Evolutionary conservation across 92 coral and sea anemone species (phyloP), one percentile per base, ranked within the genome.

Genomic region (Epizoanthus illoricatus): DNA sequence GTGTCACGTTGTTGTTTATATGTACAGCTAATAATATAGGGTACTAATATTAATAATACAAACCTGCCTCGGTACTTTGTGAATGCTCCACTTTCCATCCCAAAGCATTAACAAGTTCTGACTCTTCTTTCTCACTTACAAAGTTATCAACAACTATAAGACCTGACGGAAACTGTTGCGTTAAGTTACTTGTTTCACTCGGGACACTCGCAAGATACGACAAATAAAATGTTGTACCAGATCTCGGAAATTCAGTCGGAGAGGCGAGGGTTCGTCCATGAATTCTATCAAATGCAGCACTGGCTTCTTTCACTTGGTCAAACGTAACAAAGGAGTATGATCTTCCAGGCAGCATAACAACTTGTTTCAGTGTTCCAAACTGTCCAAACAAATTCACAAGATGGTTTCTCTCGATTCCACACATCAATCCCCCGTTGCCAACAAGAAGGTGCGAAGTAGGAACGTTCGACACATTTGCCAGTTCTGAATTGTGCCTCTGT

Each of bases 401-500:
- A 55, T 88, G 93, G 47, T 65, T 85, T 24, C 99, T 86, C 56
- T 97, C 81, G 2, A 94, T 69, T 5, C 99, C 99, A 69, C 98
- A 94, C 94, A 92, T 94, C 41, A 97, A 57, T 4, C 99, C 99
- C 20, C 99, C 99, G 84, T 97, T 97, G 69, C 94, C 94, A 42
- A 97, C 90, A 69, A 97, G 75, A 75, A 97, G 71, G 81, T 97
- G 93, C 39, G 89, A 72, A 52, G 99, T 91, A 3, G 99, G 97
- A 28, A 68, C 80, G 47, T 86, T 85, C 33, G 98, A 94, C 41
- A 97, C 41, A 21, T 70, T 86, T 33, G 93, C 90, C 21, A 91
- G 76, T 47, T 94, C 97, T 13, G 85, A 47, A 47, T 81, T 88
- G 69, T 88, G 90, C 82, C 80, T 88, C 36, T 88, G 87, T 63